Percentiles rank a stretch among this genome's conserved stretches.
phyloP scores from a whole-genome alignment of 2,797 vertebrate genomes.

The Notamacropus eugenii region DNA sequence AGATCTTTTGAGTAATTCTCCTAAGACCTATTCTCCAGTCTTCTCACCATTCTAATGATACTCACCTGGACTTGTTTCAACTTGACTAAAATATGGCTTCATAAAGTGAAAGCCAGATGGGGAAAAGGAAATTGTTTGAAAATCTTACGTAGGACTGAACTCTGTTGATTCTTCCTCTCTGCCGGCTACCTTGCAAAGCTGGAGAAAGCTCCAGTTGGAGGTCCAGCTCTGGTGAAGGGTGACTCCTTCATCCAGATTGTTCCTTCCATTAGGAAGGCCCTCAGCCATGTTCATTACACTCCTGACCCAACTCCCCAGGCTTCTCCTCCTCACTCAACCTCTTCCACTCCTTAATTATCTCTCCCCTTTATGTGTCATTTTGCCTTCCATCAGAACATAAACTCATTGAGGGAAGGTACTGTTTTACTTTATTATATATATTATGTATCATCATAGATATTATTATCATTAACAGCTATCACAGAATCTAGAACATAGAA shows the following conservation, averaged over 20 bases:
- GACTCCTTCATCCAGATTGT: background rate
- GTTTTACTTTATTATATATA: background rate
- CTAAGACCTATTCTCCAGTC: background rate
- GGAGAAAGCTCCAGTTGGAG: background rate
- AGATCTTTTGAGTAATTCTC: background rate
- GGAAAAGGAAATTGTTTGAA: background rate
- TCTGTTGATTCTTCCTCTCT: background rate
- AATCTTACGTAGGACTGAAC: background rate
- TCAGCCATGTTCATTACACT: background rate
- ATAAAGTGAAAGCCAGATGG: background rate
- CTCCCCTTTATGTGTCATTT: background rate
- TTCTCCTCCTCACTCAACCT: background rate
- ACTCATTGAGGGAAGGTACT: background rate
- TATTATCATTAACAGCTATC: background rate
- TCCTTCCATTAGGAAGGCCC: background rate
- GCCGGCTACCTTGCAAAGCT: background rate
- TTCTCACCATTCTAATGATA: background rate
- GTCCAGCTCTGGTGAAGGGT: background rate
- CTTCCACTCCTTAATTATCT: background rate
- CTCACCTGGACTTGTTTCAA: background rate
- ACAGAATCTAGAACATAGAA: background rate
- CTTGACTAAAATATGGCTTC: background rate
- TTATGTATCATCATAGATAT: too few species aligned
- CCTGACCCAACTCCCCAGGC: too few species aligned
- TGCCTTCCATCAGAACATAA: background rate